Base-by-base conservation (phyloP, 2,888 invertebrate species). In the Serripes groenlandicus region DNA sequence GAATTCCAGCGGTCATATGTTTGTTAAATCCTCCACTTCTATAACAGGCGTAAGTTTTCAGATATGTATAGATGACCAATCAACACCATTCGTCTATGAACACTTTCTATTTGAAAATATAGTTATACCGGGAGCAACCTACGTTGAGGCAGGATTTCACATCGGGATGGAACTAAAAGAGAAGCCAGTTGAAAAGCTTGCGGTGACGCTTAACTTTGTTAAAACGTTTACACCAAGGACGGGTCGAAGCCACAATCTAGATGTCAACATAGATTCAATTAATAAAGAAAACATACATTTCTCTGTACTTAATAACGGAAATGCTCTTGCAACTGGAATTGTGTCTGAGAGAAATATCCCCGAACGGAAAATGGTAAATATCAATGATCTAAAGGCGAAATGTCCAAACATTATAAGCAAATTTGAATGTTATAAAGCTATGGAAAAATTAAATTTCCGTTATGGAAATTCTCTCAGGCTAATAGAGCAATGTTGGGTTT, bases 51-150 rank as follows among this genome's bases (percentile, higher is more conserved):
- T n/a, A n/a, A n/a, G n/a, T 2, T 84, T 81, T 52, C 68, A 56
- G n/a, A 18, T 87, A 3, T n/a, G 54, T 4, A 69, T 88, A 7
- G 75, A 75, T 18, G 58, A 74, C 23, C 28, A 28, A 15, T 32
- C 78, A 21, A 80, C 82, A 28, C 80, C 88, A 3, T 85, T 82
- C 70, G 81, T 88, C 2, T 89, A 76, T 62, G 83, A 86, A 3
- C 90, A 90, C 73, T 64, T 58, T 11, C 42, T 90, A 1, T 56
- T 49, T 11, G 81, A 74, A 0, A 74, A 32, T 18, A 54, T 85
- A 11, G 26, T 88, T 4, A 81, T 89, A 1, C 90, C 87, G 3
- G 89, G 89, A 4, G 81, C 88, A n/a, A 72, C 75, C 5, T 86
- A 85, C 56, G 81, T 76, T 9, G 89, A 89, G 30, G 82, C 83